Conservation (phyloP, 2,113 vertebrate genomes). For the Nothoprocta perdicaria region DNA sequence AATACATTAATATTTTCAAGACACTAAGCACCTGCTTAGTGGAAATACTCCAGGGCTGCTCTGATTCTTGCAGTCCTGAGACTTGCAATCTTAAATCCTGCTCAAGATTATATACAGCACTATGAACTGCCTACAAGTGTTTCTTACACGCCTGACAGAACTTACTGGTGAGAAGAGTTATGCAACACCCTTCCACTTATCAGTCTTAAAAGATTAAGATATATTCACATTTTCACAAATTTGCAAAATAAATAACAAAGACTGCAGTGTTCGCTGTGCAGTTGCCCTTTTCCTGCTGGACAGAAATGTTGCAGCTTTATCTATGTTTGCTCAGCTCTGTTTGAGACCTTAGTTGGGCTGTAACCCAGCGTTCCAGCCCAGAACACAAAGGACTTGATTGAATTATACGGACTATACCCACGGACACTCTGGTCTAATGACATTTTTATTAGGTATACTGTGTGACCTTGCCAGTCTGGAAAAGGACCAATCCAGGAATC, state of each 20-base stretch:
- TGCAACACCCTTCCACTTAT: background rate
- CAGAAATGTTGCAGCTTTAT: conserved; percentile 4
- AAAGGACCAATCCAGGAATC: background rate
- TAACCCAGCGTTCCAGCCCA: conserved; percentile 1
- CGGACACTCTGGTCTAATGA: background rate
- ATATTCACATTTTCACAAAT: background rate
- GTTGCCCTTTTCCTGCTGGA: background rate
- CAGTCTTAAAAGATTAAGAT: background rate
- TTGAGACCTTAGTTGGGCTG: conserved; percentile 19
- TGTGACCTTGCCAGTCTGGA: background rate
- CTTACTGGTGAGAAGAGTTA: background rate
- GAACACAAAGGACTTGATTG: conserved; percentile 4
- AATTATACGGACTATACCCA: background rate
- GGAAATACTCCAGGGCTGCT: background rate
- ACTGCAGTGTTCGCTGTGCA: background rate
- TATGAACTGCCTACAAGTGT: conserved; percentile 20
- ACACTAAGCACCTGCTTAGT: conserved; percentile 10
- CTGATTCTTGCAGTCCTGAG: background rate
- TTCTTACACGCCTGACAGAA: conserved; percentile 1
- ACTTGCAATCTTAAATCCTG: background rate
- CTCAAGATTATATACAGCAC: background rate
- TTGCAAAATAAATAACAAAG: conserved; percentile 16
- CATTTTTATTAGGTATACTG: background rate
- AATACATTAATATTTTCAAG: background rate
- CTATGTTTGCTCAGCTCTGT: conserved; percentile 45